These are phyloP conservation scores for Callipepla californica DNA, from an alignment of 2,113 vertebrate species.

Conservation along the genomic window DNA sequence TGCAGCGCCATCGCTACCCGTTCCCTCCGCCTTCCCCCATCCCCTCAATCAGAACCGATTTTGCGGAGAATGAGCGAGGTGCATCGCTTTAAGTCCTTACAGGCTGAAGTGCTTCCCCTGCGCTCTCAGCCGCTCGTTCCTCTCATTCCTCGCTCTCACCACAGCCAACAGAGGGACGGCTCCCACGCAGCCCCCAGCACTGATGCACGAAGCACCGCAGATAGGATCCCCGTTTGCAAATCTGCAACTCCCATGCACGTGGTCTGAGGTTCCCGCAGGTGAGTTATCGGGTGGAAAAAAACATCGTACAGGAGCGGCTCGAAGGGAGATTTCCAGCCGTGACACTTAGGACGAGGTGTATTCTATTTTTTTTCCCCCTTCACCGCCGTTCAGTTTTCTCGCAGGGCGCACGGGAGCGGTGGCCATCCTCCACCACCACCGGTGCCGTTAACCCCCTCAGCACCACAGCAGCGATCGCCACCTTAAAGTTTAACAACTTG, in stretches of 20 bases:
- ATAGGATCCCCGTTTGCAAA: constrained; percentile 74
- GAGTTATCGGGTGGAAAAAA: constrained; percentile 56
- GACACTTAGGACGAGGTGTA: constrained; percentile 15
- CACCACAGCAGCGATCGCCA: constrained; percentile 52
- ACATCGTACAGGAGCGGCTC: constrained; percentile 41
- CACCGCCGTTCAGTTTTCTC: constrained; percentile 39
- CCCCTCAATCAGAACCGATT: constrained; percentile 66
- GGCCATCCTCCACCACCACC: constrained; percentile 54
- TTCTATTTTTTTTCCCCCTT: neutral
- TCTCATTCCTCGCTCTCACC: constrained; percentile 35
- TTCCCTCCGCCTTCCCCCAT: constrained; percentile 58
- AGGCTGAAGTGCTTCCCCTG: constrained; percentile 32
- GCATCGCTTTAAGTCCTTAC: constrained; percentile 68
- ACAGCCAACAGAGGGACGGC: constrained; percentile 75
- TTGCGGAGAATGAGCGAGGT: constrained; percentile 54
- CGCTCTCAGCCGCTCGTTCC: neutral
- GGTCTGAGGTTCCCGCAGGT: constrained; percentile 73
- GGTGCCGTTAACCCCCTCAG: constrained; percentile 55
- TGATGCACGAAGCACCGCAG: constrained; percentile 68
- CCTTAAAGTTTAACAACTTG: constrained; percentile 84
- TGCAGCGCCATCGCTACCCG: constrained; percentile 79
- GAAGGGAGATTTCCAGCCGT: constrained; percentile 42
- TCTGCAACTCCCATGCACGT: constrained; percentile 78
- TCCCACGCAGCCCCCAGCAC: constrained; percentile 73
- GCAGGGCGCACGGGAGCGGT: constrained; percentile 25